Evolutionary conservation across 2,888 invertebrate species (phyloP).

Genomic region (Pilophorus perplexus): DNA sequence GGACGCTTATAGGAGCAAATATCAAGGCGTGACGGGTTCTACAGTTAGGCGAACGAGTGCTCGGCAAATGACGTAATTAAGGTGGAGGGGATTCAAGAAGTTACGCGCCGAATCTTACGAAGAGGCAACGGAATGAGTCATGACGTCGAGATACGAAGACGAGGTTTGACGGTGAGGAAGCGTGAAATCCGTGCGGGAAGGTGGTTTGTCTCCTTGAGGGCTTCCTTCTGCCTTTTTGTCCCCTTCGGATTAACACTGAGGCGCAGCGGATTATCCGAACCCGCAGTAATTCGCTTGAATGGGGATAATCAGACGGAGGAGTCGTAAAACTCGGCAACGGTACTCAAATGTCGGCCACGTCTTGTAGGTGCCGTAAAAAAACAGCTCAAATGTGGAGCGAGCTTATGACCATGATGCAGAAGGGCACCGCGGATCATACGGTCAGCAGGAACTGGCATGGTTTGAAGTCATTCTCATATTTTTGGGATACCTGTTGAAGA

Average conservation of each 20-base stretch:
- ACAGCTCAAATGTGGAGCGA: conserved; percentile 1
- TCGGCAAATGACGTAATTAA: not conserved
- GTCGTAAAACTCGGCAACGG: too few species aligned
- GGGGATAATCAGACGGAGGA: not conserved
- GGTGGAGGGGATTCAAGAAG: not conserved
- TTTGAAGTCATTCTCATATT: too few species aligned
- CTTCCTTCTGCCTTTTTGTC: too few species aligned
- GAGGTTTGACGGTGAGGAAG: not conserved
- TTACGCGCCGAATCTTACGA: not conserved
- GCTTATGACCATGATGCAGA: too few species aligned
- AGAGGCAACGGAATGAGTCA: not conserved
- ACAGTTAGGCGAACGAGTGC: not conserved
- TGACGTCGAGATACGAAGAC: not conserved
- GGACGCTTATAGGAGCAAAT: too few species aligned
- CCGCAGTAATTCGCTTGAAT: not conserved
- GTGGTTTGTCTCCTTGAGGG: too few species aligned
- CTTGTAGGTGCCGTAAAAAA: not conserved
- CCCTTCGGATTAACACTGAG: too few species aligned
- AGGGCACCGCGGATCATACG: too few species aligned
- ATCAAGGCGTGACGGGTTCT: not conserved
- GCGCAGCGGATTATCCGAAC: too few species aligned
- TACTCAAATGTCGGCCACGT: too few species aligned
- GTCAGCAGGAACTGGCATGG: too few species aligned
- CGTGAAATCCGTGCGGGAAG: not conserved
- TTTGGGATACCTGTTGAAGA: too few species aligned